phyloP scores from a whole-genome alignment of 2,797 vertebrate species.

The Sebastolobus altivelis region DNA sequence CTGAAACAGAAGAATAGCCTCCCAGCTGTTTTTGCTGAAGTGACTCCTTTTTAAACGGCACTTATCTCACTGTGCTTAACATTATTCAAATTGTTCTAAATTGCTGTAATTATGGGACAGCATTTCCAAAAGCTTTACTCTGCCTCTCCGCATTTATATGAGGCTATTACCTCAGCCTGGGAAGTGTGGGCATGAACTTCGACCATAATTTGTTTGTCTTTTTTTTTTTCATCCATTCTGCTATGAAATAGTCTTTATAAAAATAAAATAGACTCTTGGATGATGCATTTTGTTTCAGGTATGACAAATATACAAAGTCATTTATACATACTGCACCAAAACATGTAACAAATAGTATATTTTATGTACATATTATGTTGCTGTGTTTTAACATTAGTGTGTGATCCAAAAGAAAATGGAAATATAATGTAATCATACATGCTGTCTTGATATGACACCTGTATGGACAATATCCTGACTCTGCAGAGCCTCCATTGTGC shows the following conservation, averaged over 20 bases:
- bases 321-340: background rate
- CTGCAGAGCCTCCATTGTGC: constrained; percentile 13
- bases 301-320: background rate
- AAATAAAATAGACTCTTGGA: background rate
- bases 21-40: constrained; percentile 14
- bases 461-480: background rate
- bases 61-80: constrained; percentile 32
- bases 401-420: background rate
- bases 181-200: constrained; percentile 2
- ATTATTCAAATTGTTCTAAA: constrained; percentile 65
- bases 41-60: constrained; percentile 31
- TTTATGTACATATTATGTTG: background rate
- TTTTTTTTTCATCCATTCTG: background rate
- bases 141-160: constrained; percentile 29
- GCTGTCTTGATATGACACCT: background rate
- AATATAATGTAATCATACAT: background rate
- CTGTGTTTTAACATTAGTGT: background rate
- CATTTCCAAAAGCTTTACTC: constrained; percentile 45
- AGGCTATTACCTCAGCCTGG: constrained; percentile 10
- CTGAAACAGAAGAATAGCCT: background rate
- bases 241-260: background rate
- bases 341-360: background rate
- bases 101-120: constrained; percentile 63
- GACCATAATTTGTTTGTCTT: background rate
- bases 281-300: background rate